Conservation (phyloP, 2,797 vertebrate genomes). For the Lindbergichthys nudifrons region DNA sequence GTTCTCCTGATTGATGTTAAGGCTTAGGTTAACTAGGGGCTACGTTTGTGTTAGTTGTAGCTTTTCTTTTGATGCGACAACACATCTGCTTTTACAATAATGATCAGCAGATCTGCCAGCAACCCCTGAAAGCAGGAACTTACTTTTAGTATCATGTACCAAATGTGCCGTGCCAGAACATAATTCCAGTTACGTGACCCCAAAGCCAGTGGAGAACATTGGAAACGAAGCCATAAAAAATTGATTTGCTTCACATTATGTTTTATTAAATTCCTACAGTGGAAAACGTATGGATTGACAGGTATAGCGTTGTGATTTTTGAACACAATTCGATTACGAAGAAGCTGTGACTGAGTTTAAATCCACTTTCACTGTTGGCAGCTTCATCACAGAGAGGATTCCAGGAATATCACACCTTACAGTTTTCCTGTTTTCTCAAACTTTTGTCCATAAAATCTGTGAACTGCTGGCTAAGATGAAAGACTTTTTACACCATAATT, state of each 20-base stretch:
- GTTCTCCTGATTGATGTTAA: conserved; percentile 6
- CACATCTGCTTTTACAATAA: neutral
- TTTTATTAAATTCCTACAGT: neutral
- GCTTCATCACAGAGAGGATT: conserved; percentile 17
- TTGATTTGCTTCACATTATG: neutral
- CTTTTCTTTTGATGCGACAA: conserved; percentile 8
- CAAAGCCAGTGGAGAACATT: neutral
- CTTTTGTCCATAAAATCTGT: neutral
- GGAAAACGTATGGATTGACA: conserved; percentile 14
- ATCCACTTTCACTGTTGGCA: conserved; percentile 31
- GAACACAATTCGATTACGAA: conserved; percentile 23
- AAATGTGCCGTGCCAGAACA: neutral
- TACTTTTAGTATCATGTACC: neutral
- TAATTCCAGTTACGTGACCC: neutral
- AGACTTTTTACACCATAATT: conserved; percentile 32
- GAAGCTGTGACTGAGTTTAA: conserved; percentile 21
- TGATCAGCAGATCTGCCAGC: neutral
- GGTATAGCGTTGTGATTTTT: neutral
- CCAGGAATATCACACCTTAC: conserved; percentile 24
- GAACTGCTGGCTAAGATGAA: neutral
- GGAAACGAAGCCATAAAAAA: neutral
- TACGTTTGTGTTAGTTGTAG: neutral
- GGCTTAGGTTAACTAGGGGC: neutral
- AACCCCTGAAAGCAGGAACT: neutral
- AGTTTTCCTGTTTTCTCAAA: conserved; percentile 23